Evolutionary conservation across 2,888 invertebrate genomes (phyloP), one percentile per base, ranked within the genome.

Genomic region (Tenthredo distinguenda): DNA sequence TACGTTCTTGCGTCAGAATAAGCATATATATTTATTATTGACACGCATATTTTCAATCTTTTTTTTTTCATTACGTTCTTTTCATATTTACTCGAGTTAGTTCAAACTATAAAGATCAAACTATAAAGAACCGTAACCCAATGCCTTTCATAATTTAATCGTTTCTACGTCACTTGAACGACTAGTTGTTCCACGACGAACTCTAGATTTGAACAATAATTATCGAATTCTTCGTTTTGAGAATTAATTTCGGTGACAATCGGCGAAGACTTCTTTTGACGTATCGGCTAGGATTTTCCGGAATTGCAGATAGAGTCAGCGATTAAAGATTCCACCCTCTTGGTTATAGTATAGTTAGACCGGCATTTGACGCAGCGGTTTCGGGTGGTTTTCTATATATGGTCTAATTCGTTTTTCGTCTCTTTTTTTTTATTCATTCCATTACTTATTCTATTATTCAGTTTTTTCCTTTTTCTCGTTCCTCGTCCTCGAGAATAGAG

Each of bases 401-500:
- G 50, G 55, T 26, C 18, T 55, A 77, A 50, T 50, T 34, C 34
- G 50, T 77, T 77, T 31, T 50, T 31, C 50, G 9, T 77, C 10
- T 34, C 6, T 10, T 3, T 47, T 62, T 62, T 81, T 55, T 26
- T 40, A 40, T 62, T 81, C 77, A 26, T 58, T 40, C 81, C 21
- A 77, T 77, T 55, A 55, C 77, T 77, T 55, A 77, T 77, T 77
- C 77, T 77, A 77, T 77, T 77, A 77, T 77, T 77, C 77, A 62
- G 31, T 68, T 81, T 81, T 40, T 83, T 34, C 47, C 26, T 65
- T 81, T 21, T 81, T 31, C 68, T 50, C 68, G 43, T 83, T 68
- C 43, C 31, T 68, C 68, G n/a, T 83, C 47, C 68, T 65, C 65
- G 87, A 89, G 89, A 89, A 90, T 90, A 90, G 88, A 90, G 89